Evolutionary conservation across 2,797 vertebrate genomes (phyloP).

Genomic region (Mormyrus proboscirostris): DNA sequence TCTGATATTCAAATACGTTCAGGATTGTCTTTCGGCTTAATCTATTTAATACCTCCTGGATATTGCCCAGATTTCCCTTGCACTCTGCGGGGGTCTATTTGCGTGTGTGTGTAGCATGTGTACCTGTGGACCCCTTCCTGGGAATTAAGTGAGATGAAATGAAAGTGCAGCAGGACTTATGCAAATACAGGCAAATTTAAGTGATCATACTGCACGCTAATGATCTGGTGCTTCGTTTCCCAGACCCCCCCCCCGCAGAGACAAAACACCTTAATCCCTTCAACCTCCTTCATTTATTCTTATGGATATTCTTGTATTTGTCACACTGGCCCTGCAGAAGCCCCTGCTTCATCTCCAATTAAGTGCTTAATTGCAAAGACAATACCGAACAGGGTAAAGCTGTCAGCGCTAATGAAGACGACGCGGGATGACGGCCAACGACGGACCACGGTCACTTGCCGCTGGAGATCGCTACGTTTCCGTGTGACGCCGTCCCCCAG

Average conservation of each 20-base stretch:
- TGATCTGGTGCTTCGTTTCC: background rate
- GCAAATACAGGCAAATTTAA: background rate
- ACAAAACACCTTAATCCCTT: background rate
- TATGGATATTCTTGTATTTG: background rate
- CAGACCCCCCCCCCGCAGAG: background rate
- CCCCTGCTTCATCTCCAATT: slow-evolving; percentile 33
- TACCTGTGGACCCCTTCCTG: background rate
- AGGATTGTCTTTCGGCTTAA: slow-evolving; percentile 19
- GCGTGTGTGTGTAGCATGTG: background rate
- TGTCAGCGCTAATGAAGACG: background rate
- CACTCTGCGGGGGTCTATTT: background rate
- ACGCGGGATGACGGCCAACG: background rate
- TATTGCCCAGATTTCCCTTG: slow-evolving; percentile 10
- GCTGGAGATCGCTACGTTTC: background rate
- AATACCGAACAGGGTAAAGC: background rate
- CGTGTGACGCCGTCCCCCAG: background rate
- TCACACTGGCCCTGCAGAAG: background rate
- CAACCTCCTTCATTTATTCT: background rate
- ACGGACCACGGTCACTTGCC: background rate
- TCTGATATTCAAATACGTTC: slow-evolving; percentile 21
- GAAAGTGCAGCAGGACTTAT: background rate
- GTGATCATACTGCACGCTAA: background rate
- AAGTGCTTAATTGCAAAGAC: slow-evolving; percentile 26
- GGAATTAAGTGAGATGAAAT: background rate
- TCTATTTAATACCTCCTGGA: slow-evolving; percentile 25